A percentile compares a stretch with the other conserved stretches of the same genome.
Conservation (phyloP, 2,113 vertebrate species). For the Gymnogyps californianus region DNA sequence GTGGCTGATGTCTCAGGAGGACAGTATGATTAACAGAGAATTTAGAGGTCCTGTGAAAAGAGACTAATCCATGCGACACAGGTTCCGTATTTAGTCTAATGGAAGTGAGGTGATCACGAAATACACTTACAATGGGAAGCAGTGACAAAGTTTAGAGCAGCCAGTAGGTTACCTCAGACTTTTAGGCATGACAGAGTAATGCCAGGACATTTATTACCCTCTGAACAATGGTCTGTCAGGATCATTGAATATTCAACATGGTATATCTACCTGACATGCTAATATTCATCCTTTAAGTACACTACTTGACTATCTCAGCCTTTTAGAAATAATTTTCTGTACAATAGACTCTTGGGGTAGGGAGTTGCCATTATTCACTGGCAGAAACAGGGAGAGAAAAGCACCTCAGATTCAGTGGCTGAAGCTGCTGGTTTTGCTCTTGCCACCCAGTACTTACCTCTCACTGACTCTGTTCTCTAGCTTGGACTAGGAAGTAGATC, state of each 20-base stretch:
- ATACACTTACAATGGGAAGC: background rate
- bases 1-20: background rate
- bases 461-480: background rate
- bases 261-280: background rate
- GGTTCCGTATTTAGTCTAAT: background rate
- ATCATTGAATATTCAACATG: background rate
- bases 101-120: background rate
- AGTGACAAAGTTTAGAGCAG: background rate
- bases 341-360: background rate
- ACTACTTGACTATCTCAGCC: background rate
- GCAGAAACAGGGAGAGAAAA: background rate
- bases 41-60: background rate
- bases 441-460: background rate
- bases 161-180: background rate
- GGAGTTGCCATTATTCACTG: background rate
- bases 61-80: background rate
- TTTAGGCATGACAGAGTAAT: background rate
- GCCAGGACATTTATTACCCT: background rate
- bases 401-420: background rate
- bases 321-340: background rate
- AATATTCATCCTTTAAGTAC: background rate
- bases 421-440: background rate
- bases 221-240: background rate
- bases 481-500: background rate
- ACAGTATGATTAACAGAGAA: background rate